Evolutionary conservation across 1,140 invertebrate genomes (phyloP), one percentile per base, ranked within the genome.

Genomic region (Dolichoris vasculosae): DNA sequence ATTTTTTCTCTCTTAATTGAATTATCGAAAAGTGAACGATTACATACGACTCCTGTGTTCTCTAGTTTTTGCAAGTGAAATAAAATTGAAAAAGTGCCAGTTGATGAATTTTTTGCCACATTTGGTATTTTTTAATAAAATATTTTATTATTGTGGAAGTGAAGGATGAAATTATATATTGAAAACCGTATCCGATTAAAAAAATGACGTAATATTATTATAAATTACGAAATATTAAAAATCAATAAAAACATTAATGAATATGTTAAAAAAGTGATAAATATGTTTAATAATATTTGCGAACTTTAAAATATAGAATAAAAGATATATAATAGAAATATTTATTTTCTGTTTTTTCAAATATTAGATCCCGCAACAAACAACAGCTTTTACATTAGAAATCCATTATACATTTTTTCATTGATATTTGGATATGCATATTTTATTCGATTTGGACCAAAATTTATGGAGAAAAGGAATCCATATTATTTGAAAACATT

Each of bases 391-490:
- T 86, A 96, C 6, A 94, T 95, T 92, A 89, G 90, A n/a, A 92
- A 93, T 7, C 94, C 94, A 32, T 89, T 90, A 63, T 93, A 94
- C 2, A 91, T 95, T 0, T 64, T 94, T 6, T 82, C 90, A 13
- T 90, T 94, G 23, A 89, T 94, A 73, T 86, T 94, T 23, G 90
- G 90, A 9, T 95, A 95, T 40, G 83, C 94, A 13, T 93, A 92
- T 76, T 88, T 94, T 46, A 92, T 95, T 73, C 89, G 90, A 71
- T 85, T 89, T n/a, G 95, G 95, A 4, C 95, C 95, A 17, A 88
- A 89, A 38, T 93, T 92, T 86, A 96, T 96, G 96, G 93, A 94
- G 87, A 91, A 94, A 80, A 88, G 94, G 73, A 91, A 94, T 89
- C 94, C 96, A 59, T 95, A 94, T 87, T 90, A 94, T n/a, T 91